These are phyloP conservation scores for Cherax destructor DNA, from an alignment of 1,140 invertebrate species.

Conservation along the genomic window DNA sequence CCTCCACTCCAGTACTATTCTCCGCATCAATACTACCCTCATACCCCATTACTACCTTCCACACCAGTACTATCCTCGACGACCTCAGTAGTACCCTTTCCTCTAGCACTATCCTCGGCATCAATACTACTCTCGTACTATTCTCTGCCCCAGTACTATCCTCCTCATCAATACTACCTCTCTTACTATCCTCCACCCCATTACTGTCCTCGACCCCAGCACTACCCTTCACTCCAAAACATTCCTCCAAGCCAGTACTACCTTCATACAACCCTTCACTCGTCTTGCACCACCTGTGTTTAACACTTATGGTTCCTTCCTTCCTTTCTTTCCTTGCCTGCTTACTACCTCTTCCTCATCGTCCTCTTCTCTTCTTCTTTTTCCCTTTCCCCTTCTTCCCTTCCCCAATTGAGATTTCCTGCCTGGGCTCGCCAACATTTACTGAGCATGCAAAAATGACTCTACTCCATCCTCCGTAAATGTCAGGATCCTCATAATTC, in stretches of 20 bases:
- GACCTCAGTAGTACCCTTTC: too few species aligned
- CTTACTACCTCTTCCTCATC: too few species aligned
- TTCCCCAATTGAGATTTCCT: background rate
- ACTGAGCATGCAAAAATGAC: conserved; percentile 4
- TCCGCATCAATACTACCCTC: background rate
- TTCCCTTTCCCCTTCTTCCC: background rate
- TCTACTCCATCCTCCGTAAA: background rate
- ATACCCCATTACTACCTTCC: background rate
- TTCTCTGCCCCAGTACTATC: too few species aligned
- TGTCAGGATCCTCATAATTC: background rate
- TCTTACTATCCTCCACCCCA: background rate
- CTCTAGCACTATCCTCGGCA: too few species aligned
- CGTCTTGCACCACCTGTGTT: too few species aligned
- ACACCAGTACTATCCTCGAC: background rate
- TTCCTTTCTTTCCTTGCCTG: too few species aligned
- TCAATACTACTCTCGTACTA: too few species aligned
- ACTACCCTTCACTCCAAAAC: background rate
- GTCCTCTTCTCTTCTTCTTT: too few species aligned
- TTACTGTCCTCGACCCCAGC: background rate
- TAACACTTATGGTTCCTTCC: too few species aligned
- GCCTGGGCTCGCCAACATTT: background rate
- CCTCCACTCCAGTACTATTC: background rate
- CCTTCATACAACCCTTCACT: too few species aligned
- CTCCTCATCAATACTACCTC: background rate
- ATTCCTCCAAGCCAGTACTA: too few species aligned